Evolutionary conservation across 2,888 invertebrate species (phyloP).

Genomic region (Temnothorax ravouxi): DNA sequence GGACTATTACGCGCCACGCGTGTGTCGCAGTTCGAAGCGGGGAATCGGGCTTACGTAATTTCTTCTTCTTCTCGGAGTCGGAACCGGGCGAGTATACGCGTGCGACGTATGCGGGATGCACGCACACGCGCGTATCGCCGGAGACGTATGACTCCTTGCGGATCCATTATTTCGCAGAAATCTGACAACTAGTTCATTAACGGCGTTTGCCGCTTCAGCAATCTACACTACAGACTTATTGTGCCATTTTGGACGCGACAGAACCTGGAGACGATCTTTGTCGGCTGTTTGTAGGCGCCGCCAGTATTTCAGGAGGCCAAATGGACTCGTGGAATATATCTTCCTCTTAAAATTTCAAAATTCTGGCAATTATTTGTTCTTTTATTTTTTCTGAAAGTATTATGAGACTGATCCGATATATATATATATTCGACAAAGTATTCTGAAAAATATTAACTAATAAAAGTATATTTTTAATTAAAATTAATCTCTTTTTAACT

Average conservation of each 20-base stretch:
- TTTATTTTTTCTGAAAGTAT: background rate
- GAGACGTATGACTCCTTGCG: slow-evolving; percentile 67
- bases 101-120: background rate
- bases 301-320: background rate
- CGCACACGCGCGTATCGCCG: slow-evolving; percentile 41
- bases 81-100: background rate
- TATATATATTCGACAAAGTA: background rate
- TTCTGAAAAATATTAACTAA: background rate
- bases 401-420: background rate
- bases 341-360: background rate
- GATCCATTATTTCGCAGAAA: slow-evolving; percentile 73
- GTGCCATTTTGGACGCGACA: slow-evolving; percentile 20
- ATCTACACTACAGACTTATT: slow-evolving; percentile 22
- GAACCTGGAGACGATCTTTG: slow-evolving; percentile 61
- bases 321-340: background rate
- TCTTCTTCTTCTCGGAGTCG: slow-evolving; percentile 70
- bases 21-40: slow-evolving; percentile 53
- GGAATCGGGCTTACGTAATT: slow-evolving; percentile 73
- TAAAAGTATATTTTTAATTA: background rate
- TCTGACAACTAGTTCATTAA: slow-evolving; percentile 67
- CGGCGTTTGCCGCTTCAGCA: slow-evolving; percentile 45
- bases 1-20: slow-evolving; percentile 56
- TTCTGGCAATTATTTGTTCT: background rate
- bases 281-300: slow-evolving; percentile 15
- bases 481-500: background rate